Percentiles rank a stretch among this genome's conserved stretches.
Evolutionary conservation across 2,797 vertebrate genomes (phyloP).

Genomic region (Syngnathus rostellatus): DNA sequence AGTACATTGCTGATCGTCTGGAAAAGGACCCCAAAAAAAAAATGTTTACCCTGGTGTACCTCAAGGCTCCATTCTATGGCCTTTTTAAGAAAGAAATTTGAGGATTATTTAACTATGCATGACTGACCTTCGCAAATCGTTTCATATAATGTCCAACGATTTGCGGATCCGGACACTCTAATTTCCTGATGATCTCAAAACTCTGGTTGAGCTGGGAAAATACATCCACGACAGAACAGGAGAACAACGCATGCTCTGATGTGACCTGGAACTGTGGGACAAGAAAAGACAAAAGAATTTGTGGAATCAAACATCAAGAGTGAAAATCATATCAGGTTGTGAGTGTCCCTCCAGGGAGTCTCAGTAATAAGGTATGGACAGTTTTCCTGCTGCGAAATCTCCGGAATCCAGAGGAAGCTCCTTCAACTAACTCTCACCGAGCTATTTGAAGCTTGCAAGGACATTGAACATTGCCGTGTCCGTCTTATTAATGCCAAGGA

Average conservation of each 20-base stretch:
- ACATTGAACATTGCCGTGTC: slow-evolving; percentile 4
- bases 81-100: not conserved
- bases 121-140: slow-evolving; percentile 88
- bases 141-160: slow-evolving; percentile 98
- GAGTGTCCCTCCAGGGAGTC: slow-evolving; percentile 38
- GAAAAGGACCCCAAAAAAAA: slow-evolving; percentile 9
- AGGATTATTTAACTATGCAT: not conserved
- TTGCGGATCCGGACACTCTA: slow-evolving; percentile 94
- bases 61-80: not conserved
- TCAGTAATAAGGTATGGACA: slow-evolving; percentile 53
- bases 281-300: not conserved
- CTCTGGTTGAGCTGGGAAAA: slow-evolving; percentile 99
- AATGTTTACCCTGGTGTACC: not conserved
- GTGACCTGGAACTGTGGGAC: slow-evolving; percentile 89
- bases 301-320: not conserved
- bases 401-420: slow-evolving; percentile 10
- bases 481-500: slow-evolving; percentile 11
- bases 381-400: slow-evolving; percentile 39
- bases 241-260: slow-evolving; percentile 93
- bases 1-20: slow-evolving; percentile 98
- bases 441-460: slow-evolving; percentile 6
- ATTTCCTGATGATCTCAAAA: slow-evolving; percentile 97
- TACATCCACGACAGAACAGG: slow-evolving; percentile 95
- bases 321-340: not conserved
- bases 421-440: slow-evolving; percentile 16